These are phyloP conservation scores for Python bivittatus DNA, from an alignment of 2,113 vertebrate genomes.

Conservation along the genomic window DNA sequence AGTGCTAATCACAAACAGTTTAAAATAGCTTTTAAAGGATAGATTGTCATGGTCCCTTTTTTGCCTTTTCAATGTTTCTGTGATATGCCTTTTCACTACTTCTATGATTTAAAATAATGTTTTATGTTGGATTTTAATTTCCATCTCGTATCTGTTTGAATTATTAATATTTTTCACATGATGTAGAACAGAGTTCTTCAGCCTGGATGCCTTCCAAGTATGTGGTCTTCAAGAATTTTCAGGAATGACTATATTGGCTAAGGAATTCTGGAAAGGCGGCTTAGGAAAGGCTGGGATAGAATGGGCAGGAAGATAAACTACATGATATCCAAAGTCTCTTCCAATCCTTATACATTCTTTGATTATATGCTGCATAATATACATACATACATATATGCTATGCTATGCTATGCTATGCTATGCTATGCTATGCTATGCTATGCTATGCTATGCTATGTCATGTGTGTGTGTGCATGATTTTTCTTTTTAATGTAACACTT, in stretches of 20 bases:
- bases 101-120: slow-evolving; percentile 10
- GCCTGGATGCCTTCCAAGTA: not conserved
- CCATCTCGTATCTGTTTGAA: not conserved
- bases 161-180: not conserved
- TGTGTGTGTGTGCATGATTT: no score
- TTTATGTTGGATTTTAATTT: slow-evolving; percentile 10
- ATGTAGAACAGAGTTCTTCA: not conserved
- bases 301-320: not conserved
- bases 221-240: not conserved
- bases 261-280: not conserved
- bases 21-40: not conserved
- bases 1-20: slow-evolving; percentile 16
- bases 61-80: not conserved
- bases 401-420: no score
- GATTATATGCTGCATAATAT: no score
- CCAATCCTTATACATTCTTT: not conserved
- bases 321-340: not conserved
- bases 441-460: no score
- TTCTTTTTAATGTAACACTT: not conserved
- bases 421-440: no score
- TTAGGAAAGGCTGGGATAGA: not conserved
- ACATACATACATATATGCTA: no score
- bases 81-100: not conserved
- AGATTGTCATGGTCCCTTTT: not conserved
- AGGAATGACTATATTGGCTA: not conserved